Evolutionary conservation across 2,113 vertebrate genomes (phyloP).

Genomic region (Ciconia stormi): DNA sequence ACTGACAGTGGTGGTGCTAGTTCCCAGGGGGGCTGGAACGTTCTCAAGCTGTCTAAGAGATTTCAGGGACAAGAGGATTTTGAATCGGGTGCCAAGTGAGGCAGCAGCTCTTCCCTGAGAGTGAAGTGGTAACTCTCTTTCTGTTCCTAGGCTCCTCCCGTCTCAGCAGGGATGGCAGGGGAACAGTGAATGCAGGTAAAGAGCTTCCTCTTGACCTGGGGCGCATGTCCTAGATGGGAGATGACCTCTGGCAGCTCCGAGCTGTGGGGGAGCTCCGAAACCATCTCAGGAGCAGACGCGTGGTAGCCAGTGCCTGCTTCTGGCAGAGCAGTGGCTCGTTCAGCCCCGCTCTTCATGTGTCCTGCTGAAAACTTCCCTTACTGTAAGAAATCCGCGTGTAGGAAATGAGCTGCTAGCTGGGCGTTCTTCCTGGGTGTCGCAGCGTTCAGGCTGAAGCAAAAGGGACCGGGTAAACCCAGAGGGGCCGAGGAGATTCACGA

Average conservation of each 20-base stretch:
- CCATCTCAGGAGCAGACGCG: accelerated
- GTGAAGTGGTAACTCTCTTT: accelerated
- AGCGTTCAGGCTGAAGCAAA: background rate
- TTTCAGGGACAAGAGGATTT: background rate
- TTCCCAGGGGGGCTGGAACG: background rate
- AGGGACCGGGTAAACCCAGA: accelerated
- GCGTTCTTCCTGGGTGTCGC: accelerated
- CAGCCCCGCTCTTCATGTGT: accelerated
- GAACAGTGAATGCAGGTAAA: background rate
- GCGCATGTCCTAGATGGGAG: accelerated
- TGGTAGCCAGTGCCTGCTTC: too few species aligned
- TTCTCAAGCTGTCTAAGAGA: background rate
- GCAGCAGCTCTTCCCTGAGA: background rate
- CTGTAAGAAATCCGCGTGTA: background rate
- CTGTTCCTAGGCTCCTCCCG: background rate
- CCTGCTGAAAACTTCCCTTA: background rate
- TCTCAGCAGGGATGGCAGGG: background rate
- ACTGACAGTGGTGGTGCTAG: background rate
- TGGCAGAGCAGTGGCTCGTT: background rate
- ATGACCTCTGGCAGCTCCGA: background rate
- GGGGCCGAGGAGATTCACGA: background rate
- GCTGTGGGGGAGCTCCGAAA: background rate
- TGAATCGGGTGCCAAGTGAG: accelerated
- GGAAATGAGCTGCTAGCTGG: background rate
- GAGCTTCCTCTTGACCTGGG: background rate